phyloP scores from a whole-genome alignment of 1,140 invertebrate genomes.

The Orius insidiosus region DNA sequence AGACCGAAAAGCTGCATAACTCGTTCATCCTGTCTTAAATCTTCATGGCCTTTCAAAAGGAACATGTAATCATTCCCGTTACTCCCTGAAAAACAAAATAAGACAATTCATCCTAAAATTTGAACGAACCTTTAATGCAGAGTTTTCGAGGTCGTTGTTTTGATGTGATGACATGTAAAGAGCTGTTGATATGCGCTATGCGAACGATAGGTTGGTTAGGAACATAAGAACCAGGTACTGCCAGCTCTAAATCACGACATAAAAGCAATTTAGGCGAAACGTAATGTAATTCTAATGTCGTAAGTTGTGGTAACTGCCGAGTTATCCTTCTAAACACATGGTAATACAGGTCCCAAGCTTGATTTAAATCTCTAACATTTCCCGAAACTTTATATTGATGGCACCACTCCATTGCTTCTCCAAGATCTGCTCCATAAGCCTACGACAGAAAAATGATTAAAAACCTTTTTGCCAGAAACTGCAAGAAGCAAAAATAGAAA shows the following conservation, averaged over 20 bases:
- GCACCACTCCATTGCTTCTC: constrained; percentile 90
- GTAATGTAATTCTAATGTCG: constrained; percentile 80
- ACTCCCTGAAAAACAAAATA: constrained; percentile 40
- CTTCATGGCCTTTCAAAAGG: constrained; percentile 96
- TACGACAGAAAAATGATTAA: constrained; percentile 20
- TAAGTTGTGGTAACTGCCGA: constrained; percentile 78
- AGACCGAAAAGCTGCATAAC: constrained; percentile 99
- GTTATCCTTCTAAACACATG: constrained; percentile 92
- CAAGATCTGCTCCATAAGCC: constrained; percentile 84
- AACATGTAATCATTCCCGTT: constrained; percentile 98
- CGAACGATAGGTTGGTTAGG: constrained; percentile 70
- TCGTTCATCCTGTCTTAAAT: constrained; percentile 93
- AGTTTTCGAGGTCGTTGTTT: constrained; percentile 95
- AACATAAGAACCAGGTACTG: constrained; percentile 89
- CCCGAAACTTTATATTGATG: constrained; percentile 65
- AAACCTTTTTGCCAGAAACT: not conserved
- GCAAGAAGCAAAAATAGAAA: no score
- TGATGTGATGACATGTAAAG: constrained; percentile 81
- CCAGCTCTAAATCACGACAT: constrained; percentile 82
- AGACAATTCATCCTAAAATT: constrained; percentile 1
- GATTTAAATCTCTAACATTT: constrained; percentile 80
- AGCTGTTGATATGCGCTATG: constrained; percentile 75
- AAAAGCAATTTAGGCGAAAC: constrained; percentile 82
- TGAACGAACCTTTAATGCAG: constrained; percentile 55
- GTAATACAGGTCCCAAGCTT: constrained; percentile 98